A percentile compares a stretch with the other conserved stretches of the same genome.
Conservation (phyloP, 2,113 vertebrate species). For the Lichenostomus cassidix region DNA sequence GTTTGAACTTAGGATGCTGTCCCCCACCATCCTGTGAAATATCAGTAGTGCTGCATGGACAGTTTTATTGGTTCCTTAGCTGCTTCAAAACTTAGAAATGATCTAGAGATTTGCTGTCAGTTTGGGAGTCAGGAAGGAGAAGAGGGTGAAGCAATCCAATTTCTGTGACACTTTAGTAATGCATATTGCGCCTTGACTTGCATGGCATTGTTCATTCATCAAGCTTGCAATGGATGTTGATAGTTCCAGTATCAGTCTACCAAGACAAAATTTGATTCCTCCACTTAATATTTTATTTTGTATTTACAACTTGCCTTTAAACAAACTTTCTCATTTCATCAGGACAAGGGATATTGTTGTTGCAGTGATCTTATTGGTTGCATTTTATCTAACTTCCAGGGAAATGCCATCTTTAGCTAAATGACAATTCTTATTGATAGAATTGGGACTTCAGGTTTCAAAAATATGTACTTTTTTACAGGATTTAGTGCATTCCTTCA, state of each 20-base stretch:
- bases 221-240: neutral
- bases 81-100: neutral
- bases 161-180: conserved; percentile 1
- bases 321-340: neutral
- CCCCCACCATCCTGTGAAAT: neutral
- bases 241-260: neutral
- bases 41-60: neutral
- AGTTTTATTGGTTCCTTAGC: neutral
- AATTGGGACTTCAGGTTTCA: neutral
- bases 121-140: neutral
- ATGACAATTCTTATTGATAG: neutral
- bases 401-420: neutral
- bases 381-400: neutral
- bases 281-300: conserved; percentile 7
- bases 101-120: neutral
- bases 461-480: neutral
- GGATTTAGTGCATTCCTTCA: neutral
- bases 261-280: neutral
- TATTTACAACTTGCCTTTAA: conserved; percentile 7
- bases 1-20: neutral
- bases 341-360: neutral
- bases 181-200: conserved; percentile 15
- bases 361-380: neutral
- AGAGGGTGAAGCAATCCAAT: neutral
- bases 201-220: neutral